Evolutionary conservation across 1,140 invertebrate genomes (phyloP).

Genomic region (Brachionus asplanchnoidis): DNA sequence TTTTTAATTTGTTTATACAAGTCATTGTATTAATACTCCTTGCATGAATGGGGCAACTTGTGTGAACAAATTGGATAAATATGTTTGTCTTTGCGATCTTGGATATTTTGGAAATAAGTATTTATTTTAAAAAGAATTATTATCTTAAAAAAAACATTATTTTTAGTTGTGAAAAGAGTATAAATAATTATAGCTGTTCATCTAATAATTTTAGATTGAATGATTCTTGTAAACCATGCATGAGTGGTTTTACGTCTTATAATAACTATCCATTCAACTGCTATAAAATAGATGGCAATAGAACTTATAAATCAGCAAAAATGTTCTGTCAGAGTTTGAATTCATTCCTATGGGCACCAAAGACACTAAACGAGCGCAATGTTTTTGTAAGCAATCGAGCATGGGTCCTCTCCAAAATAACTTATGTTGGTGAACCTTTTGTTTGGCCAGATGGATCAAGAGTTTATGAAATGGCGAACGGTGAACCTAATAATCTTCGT

Average conservation of each 20-base stretch:
- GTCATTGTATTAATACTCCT: not conserved
- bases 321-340: not conserved
- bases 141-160: not conserved
- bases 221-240: not conserved
- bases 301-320: not conserved
- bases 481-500: not conserved
- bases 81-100: not conserved
- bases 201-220: not conserved
- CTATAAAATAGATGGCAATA: not conserved
- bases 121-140: not conserved
- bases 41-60: not conserved
- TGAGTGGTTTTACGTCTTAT: not conserved
- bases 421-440: not conserved
- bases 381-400: not conserved
- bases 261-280: not conserved
- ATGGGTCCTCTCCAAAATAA: not conserved
- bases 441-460: not conserved
- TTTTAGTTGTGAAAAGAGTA: not conserved
- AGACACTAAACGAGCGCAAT: not conserved
- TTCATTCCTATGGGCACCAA: not conserved
- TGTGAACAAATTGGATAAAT: not conserved
- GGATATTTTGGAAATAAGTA: not conserved
- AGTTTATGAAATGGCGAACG: not conserved
- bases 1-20: not conserved
- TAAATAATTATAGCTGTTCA: not conserved